phyloP scores from a whole-genome alignment of 2,797 vertebrate species.

The Paguma larvata region DNA sequence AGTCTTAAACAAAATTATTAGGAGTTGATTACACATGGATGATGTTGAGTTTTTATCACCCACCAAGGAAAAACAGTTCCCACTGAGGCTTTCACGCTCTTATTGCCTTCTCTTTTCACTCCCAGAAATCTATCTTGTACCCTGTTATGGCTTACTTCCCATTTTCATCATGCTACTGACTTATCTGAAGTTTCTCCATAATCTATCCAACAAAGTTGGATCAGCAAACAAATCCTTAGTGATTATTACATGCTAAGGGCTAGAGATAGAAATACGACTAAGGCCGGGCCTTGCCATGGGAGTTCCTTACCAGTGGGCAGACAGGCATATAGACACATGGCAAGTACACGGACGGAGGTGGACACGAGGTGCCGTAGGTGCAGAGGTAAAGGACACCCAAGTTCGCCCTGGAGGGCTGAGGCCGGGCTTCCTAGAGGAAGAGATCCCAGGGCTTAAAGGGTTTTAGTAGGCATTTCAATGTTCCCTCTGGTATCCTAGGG shows the following conservation, averaged over 20 bases:
- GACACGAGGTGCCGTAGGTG: not conserved
- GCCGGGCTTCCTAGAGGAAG: not conserved
- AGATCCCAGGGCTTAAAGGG: not conserved
- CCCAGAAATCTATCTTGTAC: not conserved
- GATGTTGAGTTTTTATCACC: not conserved
- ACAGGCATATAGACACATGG: not conserved
- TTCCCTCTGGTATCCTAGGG: not conserved
- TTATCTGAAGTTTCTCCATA: constrained; percentile 23
- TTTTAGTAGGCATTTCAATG: not conserved
- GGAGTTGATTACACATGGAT: not conserved
- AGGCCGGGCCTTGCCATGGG: not conserved
- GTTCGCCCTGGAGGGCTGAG: not conserved
- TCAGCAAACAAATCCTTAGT: constrained; percentile 38
- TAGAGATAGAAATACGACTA: not conserved
- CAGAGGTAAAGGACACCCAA: not conserved
- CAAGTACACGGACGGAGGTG: not conserved
- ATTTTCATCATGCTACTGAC: not conserved
- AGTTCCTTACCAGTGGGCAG: not conserved
- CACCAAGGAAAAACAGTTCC: not conserved
- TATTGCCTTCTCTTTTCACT: constrained; percentile 5
- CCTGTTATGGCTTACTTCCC: not conserved
- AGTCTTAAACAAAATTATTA: constrained; percentile 52
- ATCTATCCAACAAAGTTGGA: not conserved
- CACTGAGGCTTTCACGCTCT: not conserved
- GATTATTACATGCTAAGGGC: not conserved